Evolutionary conservation across 2,888 invertebrate genomes (phyloP), one percentile per base, ranked within the genome.

Genomic region (Auanema sp.): DNA sequence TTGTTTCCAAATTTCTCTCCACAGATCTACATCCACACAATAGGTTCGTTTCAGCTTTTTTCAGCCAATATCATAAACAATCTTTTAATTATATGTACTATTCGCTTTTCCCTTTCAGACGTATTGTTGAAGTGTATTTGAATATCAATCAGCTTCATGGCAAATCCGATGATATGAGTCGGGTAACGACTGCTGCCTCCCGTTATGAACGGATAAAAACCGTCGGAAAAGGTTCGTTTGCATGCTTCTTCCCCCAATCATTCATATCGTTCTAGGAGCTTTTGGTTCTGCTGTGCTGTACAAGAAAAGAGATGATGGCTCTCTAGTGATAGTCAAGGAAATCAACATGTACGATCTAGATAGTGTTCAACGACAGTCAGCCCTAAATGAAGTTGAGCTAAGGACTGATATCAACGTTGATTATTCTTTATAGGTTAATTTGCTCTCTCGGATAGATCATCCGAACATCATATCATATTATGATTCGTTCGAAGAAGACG

Each of bases 201-300:
- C 86, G 85, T 1, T 89, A 89, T 83, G 89, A 89, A 80, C 88
- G 88, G 78, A 87, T 89, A 47, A 83, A 88, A 60, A 87, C 87
- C 6, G 89, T 89, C 43, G 89, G 89, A 49, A 89, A 89, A 86
- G 89, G 88, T 87, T 21, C 4, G 21, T 44, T n/a, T 14, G 21
- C 18, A 0, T 40, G 12, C 18, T 10, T 53, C 18, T 43, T 11
- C n/a, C 5, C 43, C 8, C 16, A 14, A 42, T 43, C 10, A 8
- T 44, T 40, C 55, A 44, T 41, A 18, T 25, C 42, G 6, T 68
- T 66, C 57, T 66, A 86, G 89, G 89, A 11, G 90, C 90, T 0
- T 91, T 90, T 84, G 90, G 90, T 4, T 89, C 89, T 12, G 90
- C 90, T 6, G 87, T 89, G 1, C 84, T 90, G 14, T 90, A 90